Evolutionary conservation across 2,888 invertebrate genomes (phyloP).

Genomic region (Metopia argyrocephala): DNA sequence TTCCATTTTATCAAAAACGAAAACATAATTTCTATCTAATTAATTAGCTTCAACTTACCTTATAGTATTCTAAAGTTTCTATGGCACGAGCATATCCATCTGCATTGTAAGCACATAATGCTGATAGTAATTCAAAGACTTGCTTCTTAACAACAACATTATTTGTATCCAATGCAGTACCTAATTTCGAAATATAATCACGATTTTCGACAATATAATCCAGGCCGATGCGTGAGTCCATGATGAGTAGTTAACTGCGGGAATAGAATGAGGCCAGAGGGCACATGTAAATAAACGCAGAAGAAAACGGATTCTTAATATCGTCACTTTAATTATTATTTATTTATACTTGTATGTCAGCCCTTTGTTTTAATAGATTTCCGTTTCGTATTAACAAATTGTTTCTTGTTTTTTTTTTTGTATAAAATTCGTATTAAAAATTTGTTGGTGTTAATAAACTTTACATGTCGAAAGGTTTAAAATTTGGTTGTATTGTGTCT

Average conservation of each 20-base stretch:
- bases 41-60: slow-evolving; percentile 86
- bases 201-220: slow-evolving; percentile 96
- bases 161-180: slow-evolving; percentile 93
- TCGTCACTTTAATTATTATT: slow-evolving; percentile 32
- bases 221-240: slow-evolving; percentile 95
- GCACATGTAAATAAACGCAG: background rate
- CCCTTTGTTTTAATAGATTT: slow-evolving; percentile 39
- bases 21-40: too few species aligned
- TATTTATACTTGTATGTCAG: background rate
- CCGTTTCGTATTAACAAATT: slow-evolving; percentile 37
- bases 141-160: slow-evolving; percentile 96
- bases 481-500: background rate
- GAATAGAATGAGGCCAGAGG: slow-evolving; percentile 23
- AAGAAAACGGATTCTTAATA: slow-evolving; percentile 1
- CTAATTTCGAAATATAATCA: slow-evolving; percentile 93
- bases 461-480: slow-evolving; percentile 1
- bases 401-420: background rate
- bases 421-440: slow-evolving; percentile 2
- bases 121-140: slow-evolving; percentile 96
- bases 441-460: slow-evolving; percentile 30
- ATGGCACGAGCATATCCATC: slow-evolving; percentile 92
- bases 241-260: slow-evolving; percentile 77
- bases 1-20: too few species aligned
- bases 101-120: slow-evolving; percentile 94
- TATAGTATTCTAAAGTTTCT: slow-evolving; percentile 94